Evolutionary conservation across 1,140 invertebrate genomes (phyloP).

Genomic region (Cydia splendana): DNA sequence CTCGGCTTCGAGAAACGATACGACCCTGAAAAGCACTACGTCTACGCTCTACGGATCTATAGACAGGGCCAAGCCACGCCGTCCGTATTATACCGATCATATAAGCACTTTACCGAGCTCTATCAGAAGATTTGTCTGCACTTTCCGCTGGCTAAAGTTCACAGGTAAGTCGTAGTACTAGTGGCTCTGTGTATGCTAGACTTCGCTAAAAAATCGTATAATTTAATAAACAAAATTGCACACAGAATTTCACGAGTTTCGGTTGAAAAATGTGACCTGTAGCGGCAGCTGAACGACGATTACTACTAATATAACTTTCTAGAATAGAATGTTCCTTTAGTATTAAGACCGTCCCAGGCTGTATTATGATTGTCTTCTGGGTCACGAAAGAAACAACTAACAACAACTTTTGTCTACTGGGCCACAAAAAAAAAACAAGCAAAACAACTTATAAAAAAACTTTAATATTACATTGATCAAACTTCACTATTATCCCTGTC

Average conservation of each 20-base stretch:
- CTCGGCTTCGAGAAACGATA: slow-evolving; percentile 96
- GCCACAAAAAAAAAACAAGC: not conserved
- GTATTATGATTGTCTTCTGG: too few species aligned
- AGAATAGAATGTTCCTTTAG: slow-evolving; percentile 42
- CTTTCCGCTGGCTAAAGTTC: slow-evolving; percentile 93
- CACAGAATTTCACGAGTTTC: too few species aligned
- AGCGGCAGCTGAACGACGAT: too few species aligned
- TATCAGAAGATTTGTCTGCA: slow-evolving; percentile 96
- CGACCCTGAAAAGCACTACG: slow-evolving; percentile 98
- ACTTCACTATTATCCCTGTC: slow-evolving; percentile 53
- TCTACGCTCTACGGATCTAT: slow-evolving; percentile 94
- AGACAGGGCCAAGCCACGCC: slow-evolving; percentile 92
- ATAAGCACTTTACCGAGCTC: slow-evolving; percentile 98
- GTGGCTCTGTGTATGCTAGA: too few species aligned
- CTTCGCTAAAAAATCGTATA: too few species aligned
- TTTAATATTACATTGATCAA: slow-evolving; percentile 35
- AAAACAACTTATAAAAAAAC: slow-evolving; percentile 3
- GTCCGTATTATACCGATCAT: slow-evolving; percentile 93
- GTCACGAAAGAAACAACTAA: not conserved
- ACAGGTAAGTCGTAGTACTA: slow-evolving; percentile 82
- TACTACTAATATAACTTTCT: slow-evolving; percentile 65
- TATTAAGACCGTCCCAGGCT: not conserved
- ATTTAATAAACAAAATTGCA: too few species aligned
- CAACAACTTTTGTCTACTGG: not conserved
- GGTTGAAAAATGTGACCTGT: too few species aligned